Conservation (phyloP, 1,140 invertebrate genomes). For the Sitobion miscanthi region DNA sequence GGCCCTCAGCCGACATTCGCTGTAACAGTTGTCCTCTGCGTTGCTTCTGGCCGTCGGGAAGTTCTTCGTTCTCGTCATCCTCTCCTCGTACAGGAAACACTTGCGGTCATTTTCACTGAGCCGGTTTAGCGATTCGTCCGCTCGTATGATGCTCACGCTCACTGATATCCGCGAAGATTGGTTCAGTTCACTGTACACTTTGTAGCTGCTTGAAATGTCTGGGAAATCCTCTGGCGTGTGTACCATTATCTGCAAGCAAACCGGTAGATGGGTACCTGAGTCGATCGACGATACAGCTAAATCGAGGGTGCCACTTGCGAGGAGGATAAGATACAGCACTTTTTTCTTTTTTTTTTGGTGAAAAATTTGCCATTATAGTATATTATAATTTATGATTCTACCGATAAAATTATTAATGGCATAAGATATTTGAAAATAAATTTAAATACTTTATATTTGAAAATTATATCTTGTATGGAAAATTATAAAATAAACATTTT, state of each 20-base stretch:
- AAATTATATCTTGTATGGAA: too few species aligned
- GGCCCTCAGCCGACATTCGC: slow-evolving; percentile 40
- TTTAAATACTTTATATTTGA: too few species aligned
- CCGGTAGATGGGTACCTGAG: background rate
- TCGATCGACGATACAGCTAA: background rate
- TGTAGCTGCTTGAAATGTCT: slow-evolving; percentile 54
- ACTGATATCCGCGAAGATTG: slow-evolving; percentile 55
- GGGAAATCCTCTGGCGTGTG: slow-evolving; percentile 58
- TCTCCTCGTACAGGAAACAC: slow-evolving; percentile 47
- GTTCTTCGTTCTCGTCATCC: background rate
- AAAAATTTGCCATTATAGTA: too few species aligned
- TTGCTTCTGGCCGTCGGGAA: slow-evolving; percentile 9
- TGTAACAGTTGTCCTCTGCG: slow-evolving; percentile 57
- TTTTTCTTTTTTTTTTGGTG: too few species aligned
- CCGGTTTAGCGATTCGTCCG: slow-evolving; percentile 24
- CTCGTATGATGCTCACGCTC: slow-evolving; percentile 34
- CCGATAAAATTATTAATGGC: too few species aligned
- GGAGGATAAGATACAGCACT: too few species aligned
- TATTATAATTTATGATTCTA: too few species aligned
- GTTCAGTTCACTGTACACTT: background rate
- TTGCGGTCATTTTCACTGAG: slow-evolving; percentile 44
- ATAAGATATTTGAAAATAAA: too few species aligned
- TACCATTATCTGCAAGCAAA: slow-evolving; percentile 52
- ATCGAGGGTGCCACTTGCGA: too few species aligned
- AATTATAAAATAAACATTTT: too few species aligned